These are phyloP conservation scores for Torymus auratus DNA, from an alignment of 2,888 invertebrate species.

Conservation along the genomic window DNA sequence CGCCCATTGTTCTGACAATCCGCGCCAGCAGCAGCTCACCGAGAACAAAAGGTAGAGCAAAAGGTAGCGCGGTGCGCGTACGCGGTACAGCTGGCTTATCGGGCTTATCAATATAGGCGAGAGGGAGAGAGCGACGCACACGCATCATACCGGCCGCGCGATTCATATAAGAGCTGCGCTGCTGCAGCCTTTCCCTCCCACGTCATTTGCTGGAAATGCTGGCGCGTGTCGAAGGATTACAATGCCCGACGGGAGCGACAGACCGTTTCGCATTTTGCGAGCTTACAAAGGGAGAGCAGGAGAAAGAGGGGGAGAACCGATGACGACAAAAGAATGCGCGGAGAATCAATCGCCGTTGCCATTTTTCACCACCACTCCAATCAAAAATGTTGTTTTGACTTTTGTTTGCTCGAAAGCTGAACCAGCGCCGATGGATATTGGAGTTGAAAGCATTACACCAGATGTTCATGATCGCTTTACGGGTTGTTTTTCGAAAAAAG, in stretches of 20 bases:
- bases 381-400: conserved; percentile 38
- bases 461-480: too few relatives aligned
- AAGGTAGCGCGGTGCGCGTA: background rate
- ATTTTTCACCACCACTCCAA: conserved; percentile 34
- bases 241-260: background rate
- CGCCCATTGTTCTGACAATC: conserved; percentile 48
- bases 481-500: background rate
- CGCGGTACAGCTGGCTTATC: conserved; percentile 51
- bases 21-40: conserved; percentile 8
- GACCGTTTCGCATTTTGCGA: conserved; percentile 18
- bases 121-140: background rate
- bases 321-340: conserved; percentile 25
- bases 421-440: too few relatives aligned
- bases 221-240: conserved; percentile 27
- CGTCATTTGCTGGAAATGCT: conserved; percentile 42
- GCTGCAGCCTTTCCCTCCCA: background rate
- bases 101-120: conserved; percentile 54
- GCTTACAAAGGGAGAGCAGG: background rate
- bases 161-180: conserved; percentile 25
- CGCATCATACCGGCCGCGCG: conserved; percentile 11
- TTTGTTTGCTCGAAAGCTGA: background rate
- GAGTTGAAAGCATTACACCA: too few relatives aligned
- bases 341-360: conserved; percentile 37
- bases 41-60: conserved; percentile 43
- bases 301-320: too few relatives aligned